These are phyloP conservation scores for Todiramphus saurophagus DNA, from an alignment of 2,113 vertebrate genomes.

Conservation along the genomic window DNA sequence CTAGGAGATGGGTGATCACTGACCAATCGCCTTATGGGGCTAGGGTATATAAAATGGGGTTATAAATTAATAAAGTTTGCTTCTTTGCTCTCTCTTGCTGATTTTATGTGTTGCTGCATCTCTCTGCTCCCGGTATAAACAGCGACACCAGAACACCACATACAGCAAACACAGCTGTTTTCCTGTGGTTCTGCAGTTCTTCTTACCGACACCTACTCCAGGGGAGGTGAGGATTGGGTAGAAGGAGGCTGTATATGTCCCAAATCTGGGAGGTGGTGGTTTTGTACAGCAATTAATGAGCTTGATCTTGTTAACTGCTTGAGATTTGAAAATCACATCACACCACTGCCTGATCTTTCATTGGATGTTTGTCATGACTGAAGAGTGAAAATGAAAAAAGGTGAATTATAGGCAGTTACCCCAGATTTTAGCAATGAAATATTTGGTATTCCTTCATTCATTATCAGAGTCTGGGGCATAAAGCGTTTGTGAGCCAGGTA, in stretches of 20 bases:
- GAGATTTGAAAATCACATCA: neutral
- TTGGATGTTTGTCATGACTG: fast-evolving
- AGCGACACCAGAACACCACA: too few relatives aligned
- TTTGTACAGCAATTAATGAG: neutral
- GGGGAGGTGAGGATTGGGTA: neutral
- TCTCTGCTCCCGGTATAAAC: too few relatives aligned
- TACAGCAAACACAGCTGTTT: neutral
- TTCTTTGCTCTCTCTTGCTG: too few relatives aligned
- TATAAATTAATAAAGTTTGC: too few relatives aligned
- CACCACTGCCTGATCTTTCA: neutral
- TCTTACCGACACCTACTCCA: neutral
- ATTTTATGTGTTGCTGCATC: too few relatives aligned
- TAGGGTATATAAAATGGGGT: too few relatives aligned
- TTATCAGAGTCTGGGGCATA: neutral
- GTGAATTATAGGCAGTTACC: neutral
- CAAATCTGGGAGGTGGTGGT: neutral
- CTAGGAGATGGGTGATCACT: too few relatives aligned
- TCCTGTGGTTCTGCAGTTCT: neutral
- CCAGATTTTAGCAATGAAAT: neutral
- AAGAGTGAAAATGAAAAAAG: neutral
- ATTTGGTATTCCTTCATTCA: neutral
- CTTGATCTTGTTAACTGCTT: neutral
- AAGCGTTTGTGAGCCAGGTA: neutral
- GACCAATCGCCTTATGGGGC: too few relatives aligned
- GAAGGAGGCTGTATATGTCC: neutral